These are phyloP conservation scores for Busseola fusca DNA, from an alignment of 2,888 invertebrate genomes.

Conservation along the genomic window DNA sequence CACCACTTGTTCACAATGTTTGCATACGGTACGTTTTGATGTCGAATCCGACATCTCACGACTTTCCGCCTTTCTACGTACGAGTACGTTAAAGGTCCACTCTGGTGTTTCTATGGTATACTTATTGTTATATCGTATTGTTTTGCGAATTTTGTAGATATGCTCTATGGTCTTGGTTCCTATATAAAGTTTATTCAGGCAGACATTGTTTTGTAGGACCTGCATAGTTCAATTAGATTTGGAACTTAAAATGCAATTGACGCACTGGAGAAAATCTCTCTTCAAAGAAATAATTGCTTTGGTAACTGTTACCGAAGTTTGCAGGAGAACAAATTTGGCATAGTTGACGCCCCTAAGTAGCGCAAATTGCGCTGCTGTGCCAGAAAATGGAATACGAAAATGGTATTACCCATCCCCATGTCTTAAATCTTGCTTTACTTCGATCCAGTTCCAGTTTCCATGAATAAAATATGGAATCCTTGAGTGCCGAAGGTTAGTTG, in stretches of 20 bases:
- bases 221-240: neutral
- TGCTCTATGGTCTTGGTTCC: neutral
- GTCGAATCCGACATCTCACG: slow-evolving; percentile 80
- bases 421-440: slow-evolving; percentile 25
- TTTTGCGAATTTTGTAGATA: slow-evolving; percentile 4
- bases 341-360: neutral
- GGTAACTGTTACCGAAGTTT: neutral
- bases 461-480: slow-evolving; percentile 52
- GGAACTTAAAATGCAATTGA: neutral
- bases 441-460: slow-evolving; percentile 14
- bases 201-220: neutral
- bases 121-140: slow-evolving; percentile 25
- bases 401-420: slow-evolving; percentile 6
- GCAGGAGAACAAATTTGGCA: slow-evolving; percentile 18
- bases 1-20: slow-evolving; percentile 62
- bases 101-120: slow-evolving; percentile 22
- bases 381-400: slow-evolving; percentile 24
- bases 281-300: neutral
- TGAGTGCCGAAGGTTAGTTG: slow-evolving; percentile 40
- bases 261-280: neutral
- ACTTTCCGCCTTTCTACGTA: slow-evolving; percentile 80
- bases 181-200: neutral
- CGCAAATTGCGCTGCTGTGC: neutral
- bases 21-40: slow-evolving; percentile 71
- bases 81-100: slow-evolving; percentile 39